Percentiles rank a stretch among this genome's conserved stretches.
phyloP scores from a whole-genome alignment of 1,140 invertebrate species.

The Ridgeia piscesae region DNA sequence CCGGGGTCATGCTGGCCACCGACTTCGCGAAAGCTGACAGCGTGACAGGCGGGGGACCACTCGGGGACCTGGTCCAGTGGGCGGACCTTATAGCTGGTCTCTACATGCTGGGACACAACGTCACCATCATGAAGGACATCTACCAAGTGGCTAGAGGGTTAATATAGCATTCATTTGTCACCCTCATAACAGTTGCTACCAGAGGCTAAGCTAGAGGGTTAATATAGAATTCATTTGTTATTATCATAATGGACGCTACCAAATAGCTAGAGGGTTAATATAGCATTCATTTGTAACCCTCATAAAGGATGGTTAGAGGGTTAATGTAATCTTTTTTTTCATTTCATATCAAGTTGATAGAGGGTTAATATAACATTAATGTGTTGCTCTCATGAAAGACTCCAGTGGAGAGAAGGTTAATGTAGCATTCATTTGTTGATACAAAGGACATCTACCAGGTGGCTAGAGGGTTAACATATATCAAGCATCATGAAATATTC shows the following conservation, averaged over 20 bases:
- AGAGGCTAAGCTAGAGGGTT: no score
- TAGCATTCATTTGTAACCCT: neutral
- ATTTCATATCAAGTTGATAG: constrained; percentile 5
- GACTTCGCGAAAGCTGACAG: constrained; percentile 22
- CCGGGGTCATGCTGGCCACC: constrained; percentile 22
- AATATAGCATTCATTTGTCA: neutral
- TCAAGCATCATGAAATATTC: no score
- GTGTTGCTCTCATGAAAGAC: neutral
- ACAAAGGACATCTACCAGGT: constrained; percentile 13
- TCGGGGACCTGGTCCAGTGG: constrained; percentile 30
- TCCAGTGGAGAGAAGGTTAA: no score
- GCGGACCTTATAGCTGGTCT: constrained; percentile 26
- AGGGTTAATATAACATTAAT: neutral
- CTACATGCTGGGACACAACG: constrained; percentile 25
- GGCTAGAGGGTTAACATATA: neutral
- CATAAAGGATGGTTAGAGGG: no score
- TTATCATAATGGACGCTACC: constrained; percentile 13
- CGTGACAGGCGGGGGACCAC: constrained; percentile 21
- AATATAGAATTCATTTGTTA: no score
- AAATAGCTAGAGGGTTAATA: neutral
- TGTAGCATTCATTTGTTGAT: no score
- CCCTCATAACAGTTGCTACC: no score
- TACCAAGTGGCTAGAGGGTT: constrained; percentile 13
- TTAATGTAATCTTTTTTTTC: no score
- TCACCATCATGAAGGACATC: constrained; percentile 19